Base-by-base conservation (phyloP, 2,888 invertebrate genomes). In the Urechis unicinctus region DNA sequence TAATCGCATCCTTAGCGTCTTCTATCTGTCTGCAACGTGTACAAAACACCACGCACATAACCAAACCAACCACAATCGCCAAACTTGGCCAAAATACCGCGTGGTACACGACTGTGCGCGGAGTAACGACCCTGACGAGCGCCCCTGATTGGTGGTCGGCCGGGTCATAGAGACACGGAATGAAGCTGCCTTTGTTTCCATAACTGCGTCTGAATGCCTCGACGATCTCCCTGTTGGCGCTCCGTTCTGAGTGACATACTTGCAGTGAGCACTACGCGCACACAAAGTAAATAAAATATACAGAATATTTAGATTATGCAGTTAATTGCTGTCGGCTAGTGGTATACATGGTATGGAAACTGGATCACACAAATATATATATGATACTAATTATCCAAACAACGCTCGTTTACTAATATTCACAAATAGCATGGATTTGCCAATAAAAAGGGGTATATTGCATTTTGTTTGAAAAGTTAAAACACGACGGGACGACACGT, bases 51-150 rank as follows among this genome's bases (percentile, higher is more conserved):
- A 46, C 55, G 48, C 60, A 60, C 17, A 50, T 42, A 2, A 47
- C 41, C 4, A 58, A 43, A 22, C 60, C 58, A 3, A 58, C 36
- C 17, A 57, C 45, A 9, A 56, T 26, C n/a, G 53, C 52, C 29
- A 56, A n/a, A 2, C 50, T 24, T 0, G 60, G 60, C 60, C 60
- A 60, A 52, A 60, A 54, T 42, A 60, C 45, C 24, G 56, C 53
- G 46, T 60, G 60, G 52, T 58, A 54, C 36, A 58, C 56, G 9
- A 47, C 44, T 52, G 49, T 50, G 29, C 54, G 51, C 3, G 54
- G 53, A 9, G 42, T 46, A 9, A 42, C n/a, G 17, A 56, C 47
- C 13, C 48, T 24, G 5, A 58, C 29, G 9, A 60, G 58, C 5
- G 58, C 58, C 3, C 60, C 60, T 21, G 53, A 51, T n/a, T 44